Base-by-base conservation (phyloP, 2,888 invertebrate genomes). In the Galeopsomyia nigrocyanea region DNA sequence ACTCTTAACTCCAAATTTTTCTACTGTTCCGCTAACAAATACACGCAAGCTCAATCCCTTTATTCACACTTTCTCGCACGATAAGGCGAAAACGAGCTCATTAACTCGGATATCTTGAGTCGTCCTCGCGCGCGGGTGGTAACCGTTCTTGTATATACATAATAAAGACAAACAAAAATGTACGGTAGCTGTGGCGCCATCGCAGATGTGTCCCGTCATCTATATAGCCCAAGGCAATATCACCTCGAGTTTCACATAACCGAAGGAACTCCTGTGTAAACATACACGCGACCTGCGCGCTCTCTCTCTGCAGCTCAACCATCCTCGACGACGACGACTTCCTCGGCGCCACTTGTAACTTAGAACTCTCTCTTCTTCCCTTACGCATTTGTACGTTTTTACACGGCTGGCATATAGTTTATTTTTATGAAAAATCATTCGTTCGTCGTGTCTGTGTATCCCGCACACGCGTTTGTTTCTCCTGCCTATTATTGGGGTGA, bases 121-220 rank as follows among this genome's bases (percentile, higher is more conserved):
- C 31, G 7, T 31, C 31, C 3, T 31, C 31, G 31, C 7, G 31
- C 31, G 7, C 39, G 39, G 39, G 1, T 10, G 39, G 39, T 39
- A 31, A 39, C 39, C 39, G 39, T 13, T 10, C 7, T 7, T 7
- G 39, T 39, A 13, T 10, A 5, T 26, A 79, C 83, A 26, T 26
- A 26, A 26, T 26, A 26, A 83, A 85, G 82, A 83, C 83, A 86
- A 86, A 86, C 84, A 86, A 83, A 83, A 83, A 83, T 83, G 39
- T 39, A 10, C 39, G 39, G 13, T 39, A 82, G 80, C 78, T 78
- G 76, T 82, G 86, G 86, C 86, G 86, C 86, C 86, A 84, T 78
- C 81, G 80, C 86, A 86, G 85, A 86, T 86, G 86, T 82, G 82
- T 81, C 83, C 80, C 79, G 82, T 86, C 85, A 84, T 82, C 75